phyloP scores from a whole-genome alignment of 2,797 vertebrate species.

The Pipistrellus nathusii region DNA sequence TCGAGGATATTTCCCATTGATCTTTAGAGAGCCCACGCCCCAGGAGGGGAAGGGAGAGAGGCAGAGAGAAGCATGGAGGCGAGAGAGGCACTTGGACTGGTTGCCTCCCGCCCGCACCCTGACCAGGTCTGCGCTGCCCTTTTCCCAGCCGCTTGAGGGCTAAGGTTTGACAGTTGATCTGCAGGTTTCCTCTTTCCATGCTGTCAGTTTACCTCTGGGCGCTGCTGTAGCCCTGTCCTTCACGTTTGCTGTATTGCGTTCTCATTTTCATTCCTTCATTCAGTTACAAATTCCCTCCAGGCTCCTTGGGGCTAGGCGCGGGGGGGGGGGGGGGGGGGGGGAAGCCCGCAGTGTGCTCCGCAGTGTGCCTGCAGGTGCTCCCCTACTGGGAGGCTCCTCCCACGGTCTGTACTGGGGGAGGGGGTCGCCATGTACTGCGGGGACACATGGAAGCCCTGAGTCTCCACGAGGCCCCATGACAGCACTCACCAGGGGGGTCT shows the following conservation, averaged over 20 bases:
- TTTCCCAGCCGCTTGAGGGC: neutral
- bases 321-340: neutral
- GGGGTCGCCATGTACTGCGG: accelerated
- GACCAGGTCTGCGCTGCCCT: too few relatives aligned
- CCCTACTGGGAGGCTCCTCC: neutral
- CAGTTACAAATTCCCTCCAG: neutral
- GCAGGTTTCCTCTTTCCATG: neutral
- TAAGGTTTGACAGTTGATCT: neutral
- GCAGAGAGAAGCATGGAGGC: too few relatives aligned
- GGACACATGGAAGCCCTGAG: neutral
- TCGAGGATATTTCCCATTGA: too few relatives aligned
- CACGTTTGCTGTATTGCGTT: too few relatives aligned
- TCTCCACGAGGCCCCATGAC: neutral
- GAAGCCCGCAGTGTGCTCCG: too few relatives aligned
- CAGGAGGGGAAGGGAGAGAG: too few relatives aligned
- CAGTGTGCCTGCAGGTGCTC: accelerated
- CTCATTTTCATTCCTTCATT: neutral
- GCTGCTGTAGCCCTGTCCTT: neutral
- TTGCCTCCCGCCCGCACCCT: too few relatives aligned
- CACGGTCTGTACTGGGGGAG: accelerated
- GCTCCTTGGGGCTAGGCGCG: too few relatives aligned
- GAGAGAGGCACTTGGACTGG: too few relatives aligned
- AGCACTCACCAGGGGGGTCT: neutral
- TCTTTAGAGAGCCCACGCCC: too few relatives aligned
- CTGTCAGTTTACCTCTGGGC: neutral